phyloP scores from a whole-genome alignment of 2,888 invertebrate genomes.

The Eupithecia abbreviata region DNA sequence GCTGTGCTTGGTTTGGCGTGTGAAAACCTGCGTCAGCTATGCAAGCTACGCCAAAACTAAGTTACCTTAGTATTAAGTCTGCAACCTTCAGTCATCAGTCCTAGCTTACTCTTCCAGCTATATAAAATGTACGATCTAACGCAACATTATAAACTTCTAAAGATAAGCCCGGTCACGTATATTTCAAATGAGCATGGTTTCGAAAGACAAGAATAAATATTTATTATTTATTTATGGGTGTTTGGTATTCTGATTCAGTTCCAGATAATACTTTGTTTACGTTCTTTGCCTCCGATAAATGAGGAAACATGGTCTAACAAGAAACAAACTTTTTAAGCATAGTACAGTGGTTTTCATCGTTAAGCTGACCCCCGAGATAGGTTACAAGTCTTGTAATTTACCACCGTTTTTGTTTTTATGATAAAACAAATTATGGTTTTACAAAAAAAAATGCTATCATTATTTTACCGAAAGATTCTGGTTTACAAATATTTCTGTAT shows the following conservation, averaged over 20 bases:
- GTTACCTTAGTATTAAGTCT: neutral
- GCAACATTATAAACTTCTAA: slow-evolving; percentile 8
- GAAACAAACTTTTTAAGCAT: slow-evolving; percentile 1
- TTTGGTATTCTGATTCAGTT: slow-evolving; percentile 33
- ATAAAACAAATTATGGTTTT: no score
- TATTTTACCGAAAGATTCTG: no score
- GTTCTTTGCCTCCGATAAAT: slow-evolving; percentile 12
- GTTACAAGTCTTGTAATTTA: no score
- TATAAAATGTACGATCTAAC: neutral
- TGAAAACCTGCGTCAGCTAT: neutral
- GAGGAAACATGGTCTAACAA: neutral
- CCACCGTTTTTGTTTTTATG: no score
- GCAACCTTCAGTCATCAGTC: neutral
- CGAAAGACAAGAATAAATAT: slow-evolving; percentile 12
- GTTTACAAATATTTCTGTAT: no score
- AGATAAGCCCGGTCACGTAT: slow-evolving; percentile 27
- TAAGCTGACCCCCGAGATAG: no score
- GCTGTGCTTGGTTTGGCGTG: no score
- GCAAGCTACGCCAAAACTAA: neutral
- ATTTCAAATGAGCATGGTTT: slow-evolving; percentile 29
- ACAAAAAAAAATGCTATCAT: no score
- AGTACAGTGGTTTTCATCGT: no score
- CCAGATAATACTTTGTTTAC: slow-evolving; percentile 25
- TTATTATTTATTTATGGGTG: slow-evolving; percentile 28
- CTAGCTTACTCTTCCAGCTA: neutral